Base-by-base conservation (phyloP, 2,113 vertebrate species). In the Apodemus speciosus region DNA sequence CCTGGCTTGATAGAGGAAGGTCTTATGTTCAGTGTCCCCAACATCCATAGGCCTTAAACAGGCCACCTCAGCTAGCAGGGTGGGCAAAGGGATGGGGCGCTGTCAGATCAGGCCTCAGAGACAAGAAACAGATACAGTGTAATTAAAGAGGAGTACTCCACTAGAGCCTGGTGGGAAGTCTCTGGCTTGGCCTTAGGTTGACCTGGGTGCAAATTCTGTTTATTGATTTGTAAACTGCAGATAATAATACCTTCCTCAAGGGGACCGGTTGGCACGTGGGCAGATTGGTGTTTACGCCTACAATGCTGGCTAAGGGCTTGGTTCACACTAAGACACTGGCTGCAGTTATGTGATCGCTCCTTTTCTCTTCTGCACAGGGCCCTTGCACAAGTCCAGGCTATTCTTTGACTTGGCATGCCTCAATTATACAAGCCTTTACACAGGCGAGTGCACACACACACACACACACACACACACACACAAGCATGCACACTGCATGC, bases 161-260 rank as follows among this genome's bases (percentile, higher is more conserved):
- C 40, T 72, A 62, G 40, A 72, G n/a, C 49, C 60, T 49, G 6
- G 58, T 51, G 60, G 46, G 85, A n/a, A 81, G 51, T 66, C 91
- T 84, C 92, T 86, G 69, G 58, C 20, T 66, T 80, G 85, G 89
- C 51, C 86, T 95, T 83, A 21, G 51, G n/a, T 68, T 87, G 94
- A 91, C 85, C 92, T 79, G 75, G 38, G 51, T 92, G 85, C 91
- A 95, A 85, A 95, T 73, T 40, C 85, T 23, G 27, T 73, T 92
- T 92, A 87, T 53, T 58, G 80, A 76, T 94, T 91, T 93, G 66
- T 89, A 84, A 86, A 76, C 76, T 53, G 72, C 80, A 94, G 86
- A 80, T 64, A 40, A 80, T 81, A 56, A 68, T 16, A 83, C 25
- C 43, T 71, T 76, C 64, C 40, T 85, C 25, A 9, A 72, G 51